These are phyloP conservation scores for Oxystoma pomonae DNA, from an alignment of 2,888 invertebrate species.

Conservation along the genomic window DNA sequence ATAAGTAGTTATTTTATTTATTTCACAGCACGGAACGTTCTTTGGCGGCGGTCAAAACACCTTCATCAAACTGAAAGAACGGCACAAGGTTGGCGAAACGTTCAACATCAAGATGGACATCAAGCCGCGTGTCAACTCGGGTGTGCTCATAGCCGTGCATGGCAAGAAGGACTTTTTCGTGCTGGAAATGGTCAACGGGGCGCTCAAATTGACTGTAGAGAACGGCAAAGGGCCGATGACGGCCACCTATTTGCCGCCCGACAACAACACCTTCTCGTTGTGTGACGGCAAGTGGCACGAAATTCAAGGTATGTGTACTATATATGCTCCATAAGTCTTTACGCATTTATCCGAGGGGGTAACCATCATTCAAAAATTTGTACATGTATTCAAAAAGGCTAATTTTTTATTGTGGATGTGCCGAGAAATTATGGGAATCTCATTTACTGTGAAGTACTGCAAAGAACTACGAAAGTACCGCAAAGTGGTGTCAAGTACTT, in stretches of 20 bases:
- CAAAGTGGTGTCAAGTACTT: no score
- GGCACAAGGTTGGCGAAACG: slow-evolving; percentile 73
- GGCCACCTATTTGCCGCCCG: slow-evolving; percentile 63
- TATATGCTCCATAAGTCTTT: no score
- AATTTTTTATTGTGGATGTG: no score
- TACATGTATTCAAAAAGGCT: no score
- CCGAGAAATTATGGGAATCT: no score
- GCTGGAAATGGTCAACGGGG: slow-evolving; percentile 83
- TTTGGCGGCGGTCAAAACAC: slow-evolving; percentile 72
- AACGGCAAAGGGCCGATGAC: slow-evolving; percentile 78
- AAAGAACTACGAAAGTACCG: no score
- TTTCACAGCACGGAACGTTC: slow-evolving; percentile 61
- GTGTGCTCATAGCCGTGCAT: slow-evolving; percentile 82
- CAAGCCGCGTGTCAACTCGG: slow-evolving; percentile 78
- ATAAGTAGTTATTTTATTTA: background rate
- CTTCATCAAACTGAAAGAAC: slow-evolving; percentile 65
- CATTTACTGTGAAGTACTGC: no score
- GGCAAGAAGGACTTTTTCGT: slow-evolving; percentile 79
- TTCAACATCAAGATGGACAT: slow-evolving; percentile 81
- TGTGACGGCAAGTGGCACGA: slow-evolving; percentile 97
- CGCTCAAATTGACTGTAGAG: slow-evolving; percentile 77
- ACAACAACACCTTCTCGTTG: slow-evolving; percentile 58
- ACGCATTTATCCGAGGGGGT: no score
- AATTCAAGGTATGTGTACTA: slow-evolving; percentile 66
- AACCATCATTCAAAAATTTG: no score